Percentiles rank a stretch among this genome's conserved stretches.
phyloP scores from a whole-genome alignment of 2,797 vertebrate species.

The Poecilia velifera region DNA sequence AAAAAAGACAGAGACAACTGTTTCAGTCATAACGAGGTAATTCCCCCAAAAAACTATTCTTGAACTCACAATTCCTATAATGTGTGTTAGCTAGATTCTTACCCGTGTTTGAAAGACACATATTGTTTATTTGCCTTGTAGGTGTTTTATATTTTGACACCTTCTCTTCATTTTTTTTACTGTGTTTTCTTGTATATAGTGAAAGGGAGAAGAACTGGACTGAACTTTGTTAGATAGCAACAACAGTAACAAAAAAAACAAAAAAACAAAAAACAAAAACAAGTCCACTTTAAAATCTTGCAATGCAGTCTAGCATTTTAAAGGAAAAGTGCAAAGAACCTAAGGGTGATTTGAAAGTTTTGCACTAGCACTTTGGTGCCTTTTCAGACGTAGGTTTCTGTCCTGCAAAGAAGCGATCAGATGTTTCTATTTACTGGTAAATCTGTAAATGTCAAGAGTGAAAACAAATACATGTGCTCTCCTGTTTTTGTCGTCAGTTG shows the following conservation, averaged over 20 bases:
- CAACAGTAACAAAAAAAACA: neutral
- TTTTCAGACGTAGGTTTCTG: neutral
- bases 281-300: neutral
- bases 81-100: neutral
- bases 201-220: neutral
- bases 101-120: neutral
- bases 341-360: neutral
- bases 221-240: neutral
- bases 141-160: neutral
- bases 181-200: neutral
- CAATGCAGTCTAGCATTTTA: neutral
- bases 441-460: neutral
- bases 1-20: neutral
- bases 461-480: neutral
- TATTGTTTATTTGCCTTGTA: neutral
- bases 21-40: neutral
- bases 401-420: neutral
- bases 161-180: neutral
- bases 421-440: neutral
- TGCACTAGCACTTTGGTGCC: neutral
- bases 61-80: neutral
- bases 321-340: neutral
- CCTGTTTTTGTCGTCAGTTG: constrained; percentile 82
- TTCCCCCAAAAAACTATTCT: neutral
- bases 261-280: neutral